These are phyloP conservation scores for Anomalospiza imberbis DNA, from an alignment of 2,797 vertebrate genomes.

Conservation along the genomic window DNA sequence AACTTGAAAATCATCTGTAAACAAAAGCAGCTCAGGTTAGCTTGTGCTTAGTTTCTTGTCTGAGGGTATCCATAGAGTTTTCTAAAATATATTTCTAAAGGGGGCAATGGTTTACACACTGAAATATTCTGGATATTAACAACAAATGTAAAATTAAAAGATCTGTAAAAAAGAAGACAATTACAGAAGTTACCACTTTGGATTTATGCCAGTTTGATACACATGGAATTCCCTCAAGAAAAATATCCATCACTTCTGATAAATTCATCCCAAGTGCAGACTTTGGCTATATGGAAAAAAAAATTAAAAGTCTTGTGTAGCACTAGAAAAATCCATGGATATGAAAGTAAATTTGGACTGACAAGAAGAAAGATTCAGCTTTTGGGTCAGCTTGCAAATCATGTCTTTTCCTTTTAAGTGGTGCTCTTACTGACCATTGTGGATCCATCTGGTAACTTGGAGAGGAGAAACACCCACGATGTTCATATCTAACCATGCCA, in stretches of 20 bases:
- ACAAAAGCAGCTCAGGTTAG: background rate
- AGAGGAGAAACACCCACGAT: background rate
- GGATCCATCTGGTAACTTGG: background rate
- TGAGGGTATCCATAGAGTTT: background rate
- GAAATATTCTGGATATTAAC: background rate
- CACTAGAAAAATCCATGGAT: background rate
- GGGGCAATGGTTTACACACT: fast-evolving
- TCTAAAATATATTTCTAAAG: background rate
- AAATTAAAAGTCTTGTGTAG: too few species aligned
- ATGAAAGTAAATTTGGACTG: background rate
- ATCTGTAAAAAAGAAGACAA: background rate
- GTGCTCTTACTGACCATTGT: fast-evolving
- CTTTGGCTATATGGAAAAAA: background rate
- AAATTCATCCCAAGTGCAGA: background rate
- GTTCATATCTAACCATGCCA: background rate
- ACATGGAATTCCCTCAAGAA: background rate
- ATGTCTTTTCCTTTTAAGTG: background rate
- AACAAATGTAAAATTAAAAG: background rate
- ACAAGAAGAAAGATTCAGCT: background rate
- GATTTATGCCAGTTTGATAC: background rate
- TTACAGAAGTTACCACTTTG: background rate
- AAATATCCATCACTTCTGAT: background rate
- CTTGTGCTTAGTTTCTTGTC: background rate
- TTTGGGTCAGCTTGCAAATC: background rate
- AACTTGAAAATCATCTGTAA: background rate